Conservation (phyloP, 2,797 vertebrate species). For the Anguilla pacifica region DNA sequence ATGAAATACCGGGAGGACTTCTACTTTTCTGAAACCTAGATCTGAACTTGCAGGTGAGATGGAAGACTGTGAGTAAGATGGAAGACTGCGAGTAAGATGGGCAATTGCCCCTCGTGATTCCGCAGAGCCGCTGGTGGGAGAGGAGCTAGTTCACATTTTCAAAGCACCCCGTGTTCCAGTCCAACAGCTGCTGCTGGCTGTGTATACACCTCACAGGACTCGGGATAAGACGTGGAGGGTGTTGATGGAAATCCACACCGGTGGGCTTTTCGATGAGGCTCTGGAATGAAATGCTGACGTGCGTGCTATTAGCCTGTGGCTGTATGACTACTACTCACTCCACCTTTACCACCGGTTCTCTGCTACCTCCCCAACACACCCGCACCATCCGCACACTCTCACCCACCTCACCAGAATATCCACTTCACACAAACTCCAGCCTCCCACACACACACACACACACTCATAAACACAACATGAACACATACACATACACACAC, state of each 20-base stretch:
- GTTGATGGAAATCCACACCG: neutral
- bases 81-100: neutral
- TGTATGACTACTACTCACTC: neutral
- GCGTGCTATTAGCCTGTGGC: neutral
- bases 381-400: neutral
- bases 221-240: neutral
- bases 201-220: neutral
- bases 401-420: neutral
- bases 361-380: neutral
- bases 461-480: neutral
- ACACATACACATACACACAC: neutral
- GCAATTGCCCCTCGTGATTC: neutral
- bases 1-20: too few species aligned
- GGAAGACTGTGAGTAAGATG: too few species aligned
- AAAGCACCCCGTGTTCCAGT: neutral
- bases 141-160: neutral
- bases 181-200: neutral
- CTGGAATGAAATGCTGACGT: neutral
- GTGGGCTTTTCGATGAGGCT: constrained; percentile 7
- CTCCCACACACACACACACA: constrained; percentile 19
- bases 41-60: too few species aligned
- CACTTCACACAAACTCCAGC: neutral
- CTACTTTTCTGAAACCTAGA: too few species aligned
- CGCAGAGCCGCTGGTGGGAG: neutral
- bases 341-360: neutral